phyloP scores from a whole-genome alignment of 1,140 invertebrate genomes.

The Heliconius congener region DNA sequence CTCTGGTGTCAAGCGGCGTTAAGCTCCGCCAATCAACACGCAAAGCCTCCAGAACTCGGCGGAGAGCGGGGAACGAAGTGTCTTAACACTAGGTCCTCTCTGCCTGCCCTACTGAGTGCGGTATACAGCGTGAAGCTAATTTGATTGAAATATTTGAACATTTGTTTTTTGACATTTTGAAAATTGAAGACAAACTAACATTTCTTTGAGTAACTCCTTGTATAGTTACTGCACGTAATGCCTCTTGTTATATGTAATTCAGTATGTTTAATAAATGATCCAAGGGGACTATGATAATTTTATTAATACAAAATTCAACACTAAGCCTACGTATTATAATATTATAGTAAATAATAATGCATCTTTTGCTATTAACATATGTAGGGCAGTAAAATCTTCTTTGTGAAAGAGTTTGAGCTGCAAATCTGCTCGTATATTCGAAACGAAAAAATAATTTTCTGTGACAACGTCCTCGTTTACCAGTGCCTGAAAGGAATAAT shows the following conservation, averaged over 20 bases:
- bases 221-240: neutral
- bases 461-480: constrained; percentile 23
- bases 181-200: neutral
- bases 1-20: too few relatives aligned
- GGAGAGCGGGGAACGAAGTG: too few relatives aligned
- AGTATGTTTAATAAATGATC: neutral
- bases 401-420: constrained; percentile 1
- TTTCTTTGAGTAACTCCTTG: neutral
- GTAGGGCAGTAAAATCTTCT: neutral
- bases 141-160: too few relatives aligned
- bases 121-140: too few relatives aligned
- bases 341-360: neutral
- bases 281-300: neutral
- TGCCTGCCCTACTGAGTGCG: too few relatives aligned
- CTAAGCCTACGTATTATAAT: neutral
- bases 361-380: neutral
- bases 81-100: too few relatives aligned
- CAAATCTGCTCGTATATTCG: constrained; percentile 21
- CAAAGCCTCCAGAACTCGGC: too few relatives aligned
- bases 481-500: constrained; percentile 19
- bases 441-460: constrained; percentile 32
- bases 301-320: neutral
- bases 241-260: neutral
- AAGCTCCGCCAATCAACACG: too few relatives aligned
- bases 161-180: too few relatives aligned